phyloP scores from a whole-genome alignment of 2,888 invertebrate genomes.

The Mactromeris polynyma region DNA sequence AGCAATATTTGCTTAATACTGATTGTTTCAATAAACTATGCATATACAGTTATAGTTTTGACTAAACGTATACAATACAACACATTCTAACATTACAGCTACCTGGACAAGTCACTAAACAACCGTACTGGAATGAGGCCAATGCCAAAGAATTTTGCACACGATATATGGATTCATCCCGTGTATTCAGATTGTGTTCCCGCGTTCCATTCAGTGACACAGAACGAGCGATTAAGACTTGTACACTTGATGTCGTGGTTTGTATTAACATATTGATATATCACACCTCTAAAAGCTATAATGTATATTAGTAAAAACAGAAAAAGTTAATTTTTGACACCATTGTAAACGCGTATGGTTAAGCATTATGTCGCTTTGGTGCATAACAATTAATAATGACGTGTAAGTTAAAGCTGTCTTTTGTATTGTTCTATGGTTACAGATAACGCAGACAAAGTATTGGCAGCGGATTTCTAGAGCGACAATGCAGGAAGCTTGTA shows the following conservation, averaged over 20 bases:
- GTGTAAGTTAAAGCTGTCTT: no score
- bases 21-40: no score
- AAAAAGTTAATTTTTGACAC: no score
- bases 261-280: background rate
- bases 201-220: slow-evolving; percentile 24
- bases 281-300: no score
- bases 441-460: slow-evolving; percentile 13
- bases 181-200: slow-evolving; percentile 10
- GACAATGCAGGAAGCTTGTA: slow-evolving; percentile 47
- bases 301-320: no score
- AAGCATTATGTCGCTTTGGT: no score
- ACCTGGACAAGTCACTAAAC: background rate
- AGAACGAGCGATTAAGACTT: slow-evolving; percentile 20
- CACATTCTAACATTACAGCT: background rate
- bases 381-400: background rate
- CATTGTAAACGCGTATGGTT: no score
- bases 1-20: no score
- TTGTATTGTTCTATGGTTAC: background rate
- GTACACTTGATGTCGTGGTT: slow-evolving; percentile 19
- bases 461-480: slow-evolving; percentile 28
- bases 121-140: background rate
- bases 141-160: slow-evolving; percentile 10
- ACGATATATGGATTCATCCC: slow-evolving; percentile 12
- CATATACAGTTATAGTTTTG: no score
- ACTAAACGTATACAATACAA: no score